These are phyloP conservation scores for Spodoptera frugiperda DNA, from an alignment of 1,140 invertebrate genomes.

Conservation along the genomic window DNA sequence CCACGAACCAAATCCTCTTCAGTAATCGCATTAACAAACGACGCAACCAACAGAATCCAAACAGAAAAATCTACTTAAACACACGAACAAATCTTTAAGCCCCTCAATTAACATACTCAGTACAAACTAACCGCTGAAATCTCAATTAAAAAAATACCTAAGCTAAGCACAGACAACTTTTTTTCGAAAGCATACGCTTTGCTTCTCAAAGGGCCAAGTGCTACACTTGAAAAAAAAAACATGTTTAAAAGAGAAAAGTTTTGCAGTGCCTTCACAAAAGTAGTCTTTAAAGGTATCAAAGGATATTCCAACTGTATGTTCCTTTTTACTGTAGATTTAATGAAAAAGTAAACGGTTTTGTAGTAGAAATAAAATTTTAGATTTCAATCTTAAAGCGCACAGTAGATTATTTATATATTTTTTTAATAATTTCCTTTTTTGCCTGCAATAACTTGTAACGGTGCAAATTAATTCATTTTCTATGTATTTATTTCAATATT, in stretches of 20 bases:
- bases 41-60: neutral
- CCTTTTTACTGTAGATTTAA: constrained; percentile 15
- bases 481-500: too few relatives aligned
- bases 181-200: constrained; percentile 5
- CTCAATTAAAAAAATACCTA: constrained; percentile 17
- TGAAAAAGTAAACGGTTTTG: neutral
- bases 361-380: too few relatives aligned
- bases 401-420: too few relatives aligned
- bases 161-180: neutral
- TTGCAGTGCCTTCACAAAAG: constrained; percentile 40
- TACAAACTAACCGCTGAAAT: constrained; percentile 1
- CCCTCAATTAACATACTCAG: neutral
- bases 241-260: constrained; percentile 1
- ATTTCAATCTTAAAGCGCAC: too few relatives aligned
- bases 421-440: too few relatives aligned
- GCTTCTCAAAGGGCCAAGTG: constrained; percentile 9
- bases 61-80: neutral
- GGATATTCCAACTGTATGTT: constrained; percentile 4
- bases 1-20: too few relatives aligned
- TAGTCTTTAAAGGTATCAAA: constrained; percentile 40
- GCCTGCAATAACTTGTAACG: too few relatives aligned
- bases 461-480: too few relatives aligned
- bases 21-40: too few relatives aligned
- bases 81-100: neutral
- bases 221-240: constrained; percentile 13